Evolutionary conservation across 2,113 vertebrate genomes (phyloP), one percentile per base, ranked within the genome.

Genomic region (Athene noctua): DNA sequence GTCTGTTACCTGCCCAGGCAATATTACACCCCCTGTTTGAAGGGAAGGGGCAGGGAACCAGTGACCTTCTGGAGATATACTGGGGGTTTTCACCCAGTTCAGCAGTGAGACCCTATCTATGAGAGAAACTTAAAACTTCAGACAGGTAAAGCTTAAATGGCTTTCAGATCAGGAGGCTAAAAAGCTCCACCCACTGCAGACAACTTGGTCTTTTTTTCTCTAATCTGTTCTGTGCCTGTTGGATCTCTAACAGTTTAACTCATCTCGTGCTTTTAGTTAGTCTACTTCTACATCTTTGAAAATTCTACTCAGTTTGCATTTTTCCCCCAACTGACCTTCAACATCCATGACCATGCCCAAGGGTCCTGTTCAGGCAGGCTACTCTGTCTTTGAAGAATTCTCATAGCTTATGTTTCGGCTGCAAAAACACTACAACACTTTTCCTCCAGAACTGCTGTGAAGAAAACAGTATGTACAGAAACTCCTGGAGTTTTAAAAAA

Each of bases 341-440:
- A 16, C 52, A 80, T 11, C 80, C 58, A 1, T 3, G 1, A 1
- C 0, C 0, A 2, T 40, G 52, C 58, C 86, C 1, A 1, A 11
- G 38, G 54, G n/a, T 12, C 61, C 7, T 1, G 2, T 11, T 11
- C 26, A 8, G 32, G 55, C 10, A 2, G 0, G 22, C 29, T 9
- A 0, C 4, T 54, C 40, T 36, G 25, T 44, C 83, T 73, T 55
- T 58, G 46, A 72, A 47, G 49, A 40, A 25, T 36, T 82, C 38
- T 81, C 47, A 25, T 17, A 59, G 46, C 46, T 79, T 42, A 9
- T n/a, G 17, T 27, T 59, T 25, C 34, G 49, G 30, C 61, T 38
- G 27, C 25, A 59, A 46, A 63, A 49, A 16, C 1, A 15, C n/a
- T 5, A 6, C 25, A 58, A 0, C 25, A 3, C 55, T 55, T 46